Base-by-base conservation (phyloP, 1,140 invertebrate genomes). In the Antheraea pernyi region DNA sequence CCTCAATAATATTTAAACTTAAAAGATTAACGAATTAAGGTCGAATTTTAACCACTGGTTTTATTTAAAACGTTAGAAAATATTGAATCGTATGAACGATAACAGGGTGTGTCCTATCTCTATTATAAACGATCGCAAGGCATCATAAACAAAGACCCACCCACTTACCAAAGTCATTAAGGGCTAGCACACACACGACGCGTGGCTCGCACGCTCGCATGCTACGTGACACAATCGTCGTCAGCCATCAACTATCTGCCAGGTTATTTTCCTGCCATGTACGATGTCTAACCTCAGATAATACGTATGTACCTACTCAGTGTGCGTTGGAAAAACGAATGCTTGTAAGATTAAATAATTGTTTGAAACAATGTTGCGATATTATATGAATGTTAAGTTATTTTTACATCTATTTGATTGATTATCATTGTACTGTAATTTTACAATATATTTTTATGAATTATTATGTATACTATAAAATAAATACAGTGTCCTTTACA, bases 101-200 rank as follows among this genome's bases (percentile, higher is more conserved):
- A 48, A 48, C 46, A 48, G 46, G 46, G 46, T 48, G 46, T 7
- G 46, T 48, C 11, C 46, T 48, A 48, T 48, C 46, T 16, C 0
- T 9, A 16, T 11, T 53, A n/a, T 53, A 16, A 16, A 16, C 46
- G 46, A 6, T 53, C 11, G 46, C 10, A 53, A 13, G 46, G 46
- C 46, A 53, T 53, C 46, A 53, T 53, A 53, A 53, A 53, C 16
- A 53, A 53, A 53, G 46, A 16, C 46, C 46, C 46, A 53, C 46
- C 46, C 46, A 53, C 11, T n/a, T 53, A 13, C 46, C 13, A 53
- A 53, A 53, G 46, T 53, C 46, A 53, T 53, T 53, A 53, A 53
- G 46, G 46, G 46, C 46, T 53, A 53, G 46, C 46, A 53, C 46
- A 11, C 46, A 53, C 46, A 53, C 6, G 16, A 6, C 46, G 16